Base-by-base conservation (phyloP, 92 coral and sea anemone species). In the Ricordea florida region DNA sequence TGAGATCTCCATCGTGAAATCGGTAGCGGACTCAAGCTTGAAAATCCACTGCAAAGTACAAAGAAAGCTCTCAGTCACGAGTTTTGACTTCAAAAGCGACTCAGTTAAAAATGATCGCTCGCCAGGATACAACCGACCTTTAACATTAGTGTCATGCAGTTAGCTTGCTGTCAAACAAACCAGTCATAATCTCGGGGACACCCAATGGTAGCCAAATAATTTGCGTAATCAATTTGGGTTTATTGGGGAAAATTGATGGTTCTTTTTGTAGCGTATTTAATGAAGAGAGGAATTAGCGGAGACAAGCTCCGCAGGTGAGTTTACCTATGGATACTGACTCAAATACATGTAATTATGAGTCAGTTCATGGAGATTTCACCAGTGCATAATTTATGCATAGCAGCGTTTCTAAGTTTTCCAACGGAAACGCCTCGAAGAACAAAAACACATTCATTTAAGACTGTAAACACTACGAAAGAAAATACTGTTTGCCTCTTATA, bases 381-480 rank as follows among this genome's bases (percentile, higher is more conserved):
- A 11, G 25, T 24, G 35, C 6, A 22, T 73, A 73, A 73, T 58
- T 61, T 73, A 73, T 73, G 80, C 80, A 73, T 73, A 73, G 60
- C 80, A 30, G 32, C 26, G 44, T 73, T 69, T 73, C 80, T 59
- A 73, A 73, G 80, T 59, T n/a, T 37, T 40, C 55, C 42, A 10
- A 28, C 21, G 31, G 35, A 41, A 53, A 15, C 60, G n/a, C n/a
- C 16, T 26, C 56, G 37, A 26, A 5, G 43, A 41, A 55, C 77
- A 70, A 55, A 52, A 27, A n/a, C 10, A 31, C 16, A 18, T 15
- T 3, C 15, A 29, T 51, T 50, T 41, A 9, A 23, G 25, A 7
- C 35, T 44, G 17, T n/a, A 27, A 10, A 7, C 27, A 16, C 26
- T 5, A 20, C 18, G 50, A n/a, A n/a, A n/a, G n/a, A n/a, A n/a